Evolutionary conservation across 2,113 vertebrate species (phyloP), one percentile per base, ranked within the genome.

Genomic region (Notiomystis cincta): DNA sequence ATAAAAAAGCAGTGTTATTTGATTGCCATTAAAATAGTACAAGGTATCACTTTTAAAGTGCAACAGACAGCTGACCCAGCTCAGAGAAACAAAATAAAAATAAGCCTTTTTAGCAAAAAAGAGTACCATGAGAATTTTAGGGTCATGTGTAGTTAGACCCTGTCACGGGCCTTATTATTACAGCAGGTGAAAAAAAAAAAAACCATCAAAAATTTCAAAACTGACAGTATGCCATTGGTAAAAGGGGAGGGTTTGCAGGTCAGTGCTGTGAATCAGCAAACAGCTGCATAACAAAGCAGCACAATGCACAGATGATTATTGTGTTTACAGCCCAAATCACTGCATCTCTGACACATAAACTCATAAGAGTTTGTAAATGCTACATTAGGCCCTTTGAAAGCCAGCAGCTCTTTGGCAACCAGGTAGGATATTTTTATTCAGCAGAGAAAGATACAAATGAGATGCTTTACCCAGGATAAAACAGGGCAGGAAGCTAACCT

Each of bases 251-350:
- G 38, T 69, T 73, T 93, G 79, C 82, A 89, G 51, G 67, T 82
- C 82, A 90, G n/a, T 28, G 77, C 86, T 92, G 82, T 71, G 72
- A 93, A 90, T 60, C 80, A 78, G 73, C 86, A 87, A 83, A 83
- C 2, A 2, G 76, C 82, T 75, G 56, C 60, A 22, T 12, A 87
- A 90, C 76, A 75, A 56, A 83, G 28, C 48, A 83, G 61, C 44
- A 70, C 44, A 20, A 9, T 45, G 23, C 8, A 75, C 1, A 64
- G 60, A 78, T 60, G 8, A 61, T 71, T 24, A 50, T 61, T 42
- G 44, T 11, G 51, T 69, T 83, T 57, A 57, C 2, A 40, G 15
- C 57, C 42, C 82, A 93, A 83, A 93, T 90, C 75, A 50, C 58
- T 47, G 45, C 71, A 71, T 47, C 81, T 61, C 73, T 90, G 45